Evolutionary conservation across 1,140 invertebrate species (phyloP), one percentile per base, ranked within the genome.

Genomic region (Mya arenaria): DNA sequence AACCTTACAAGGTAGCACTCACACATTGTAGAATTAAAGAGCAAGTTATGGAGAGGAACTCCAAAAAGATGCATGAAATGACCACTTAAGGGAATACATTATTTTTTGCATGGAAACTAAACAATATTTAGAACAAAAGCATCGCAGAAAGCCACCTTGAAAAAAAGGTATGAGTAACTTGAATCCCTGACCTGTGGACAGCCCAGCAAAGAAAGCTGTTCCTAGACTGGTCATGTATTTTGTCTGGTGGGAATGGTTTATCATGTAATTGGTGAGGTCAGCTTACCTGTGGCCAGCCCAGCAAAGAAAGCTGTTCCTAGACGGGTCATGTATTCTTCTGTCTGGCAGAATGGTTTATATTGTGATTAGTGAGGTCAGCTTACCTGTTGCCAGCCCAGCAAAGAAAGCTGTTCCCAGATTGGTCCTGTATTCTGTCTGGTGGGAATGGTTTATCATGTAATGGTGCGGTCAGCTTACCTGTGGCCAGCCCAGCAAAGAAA

Each of bases 141-240:
- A 48, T n/a, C 56, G 30, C 56, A 10, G 56, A 28, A 8, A n/a
- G n/a, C n/a, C n/a, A n/a, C n/a, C n/a, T n/a, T n/a, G n/a, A n/a
- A n/a, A n/a, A n/a, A n/a, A n/a, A n/a, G n/a, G n/a, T n/a, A 73
- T 8, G 8, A 55, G 74, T 56, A 32, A 15, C 66, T 15, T 30
- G 56, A 63, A 4, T 30, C 55, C 58, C 73, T 55, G 92, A 96
- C 97, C 96, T 89, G 94, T 92, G 82, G 95, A 95, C 32, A 97
- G 89, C 17, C 97, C 97, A 13, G 97, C 96, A 39, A 98, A 90
- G 89, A 95, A 96, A 0, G 96, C 96, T 83, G 95, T 96, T 0
- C 97, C 97, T 52, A 97, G 93, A 52, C 88, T 87, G 10, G 90
- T 90, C 82, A 92, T 91, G 48, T 89, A 62, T 23, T 71, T 85